Base-by-base conservation (phyloP, 2,888 invertebrate species). In the Coenonympha glycerion region DNA sequence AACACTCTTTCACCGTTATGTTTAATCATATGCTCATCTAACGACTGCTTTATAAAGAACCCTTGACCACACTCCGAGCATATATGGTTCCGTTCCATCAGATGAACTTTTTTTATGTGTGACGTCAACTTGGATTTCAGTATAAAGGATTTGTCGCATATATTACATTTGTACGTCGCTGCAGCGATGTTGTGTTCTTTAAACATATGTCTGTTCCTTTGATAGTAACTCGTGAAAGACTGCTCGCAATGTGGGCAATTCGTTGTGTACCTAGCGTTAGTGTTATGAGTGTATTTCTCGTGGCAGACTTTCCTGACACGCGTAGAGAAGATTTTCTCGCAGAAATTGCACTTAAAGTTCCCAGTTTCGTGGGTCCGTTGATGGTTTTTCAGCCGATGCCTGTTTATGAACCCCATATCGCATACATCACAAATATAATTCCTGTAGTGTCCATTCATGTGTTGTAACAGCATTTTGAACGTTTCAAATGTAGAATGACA, bases 401-500 rank as follows among this genome's bases (percentile, higher is more conserved):
- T 76, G 22, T 84, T 85, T 15, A 84, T 75, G 48, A 80, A 86
- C 0, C 85, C 85, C 56, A 78, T 54, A 49, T 84, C 82, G 42
- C 86, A 86, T 0, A 74, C 69, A 1, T 81, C 81, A 22, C 86
- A 86, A 0, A 85, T 68, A 51, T 71, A 84, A 45, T 85, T 84
- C 16, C 84, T 69, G 42, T 83, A 85, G 59, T 85, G 86, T 0
- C 79, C 74, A 21, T 85, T 85, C 85, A 86, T 85, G 11, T 86
- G 86, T 52, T 84, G 83, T 0, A 80, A 11, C 0, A 85, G 41
- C 77, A 79, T 84, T 64, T 83, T 84, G 21, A 85, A 85, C 0
- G 84, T 83, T 40, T 83, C 84, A 47, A 72, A 86, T 0, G 71
- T 78, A 0, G 82, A 81, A 37, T 75, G 56, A 31, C 86, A 86